These are phyloP conservation scores for Cygnus buccinator DNA, from an alignment of 2,113 vertebrate genomes.

Conservation along the genomic window DNA sequence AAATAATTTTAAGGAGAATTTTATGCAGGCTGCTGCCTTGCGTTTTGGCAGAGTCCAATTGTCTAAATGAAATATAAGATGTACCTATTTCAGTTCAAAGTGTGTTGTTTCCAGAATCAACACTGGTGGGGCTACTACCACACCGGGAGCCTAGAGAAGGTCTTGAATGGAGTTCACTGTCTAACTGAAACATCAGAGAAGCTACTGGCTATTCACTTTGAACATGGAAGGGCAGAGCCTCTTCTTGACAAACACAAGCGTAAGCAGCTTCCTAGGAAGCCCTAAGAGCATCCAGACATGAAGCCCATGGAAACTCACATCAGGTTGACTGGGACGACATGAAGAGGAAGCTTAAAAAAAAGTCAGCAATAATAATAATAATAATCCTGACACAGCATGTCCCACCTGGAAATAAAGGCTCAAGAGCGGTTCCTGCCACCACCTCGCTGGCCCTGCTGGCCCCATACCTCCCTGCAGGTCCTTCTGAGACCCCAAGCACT, in stretches of 20 bases:
- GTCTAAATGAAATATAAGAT: neutral
- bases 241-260: neutral
- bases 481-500: neutral
- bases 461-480: neutral
- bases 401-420: neutral
- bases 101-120: neutral
- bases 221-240: neutral
- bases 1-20: neutral
- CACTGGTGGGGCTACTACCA: neutral
- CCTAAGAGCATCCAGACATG: neutral
- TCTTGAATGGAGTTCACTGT: neutral
- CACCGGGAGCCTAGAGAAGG: neutral
- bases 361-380: neutral
- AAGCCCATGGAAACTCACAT: neutral
- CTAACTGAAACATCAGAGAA: neutral
- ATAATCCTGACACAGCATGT: neutral
- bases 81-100: neutral
- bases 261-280: neutral
- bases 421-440: fast-evolving
- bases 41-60: neutral
- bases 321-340: neutral
- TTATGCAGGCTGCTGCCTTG: neutral
- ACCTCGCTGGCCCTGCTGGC: neutral
- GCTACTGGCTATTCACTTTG: neutral
- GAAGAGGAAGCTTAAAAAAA: neutral